Conservation (phyloP, 2,113 vertebrate species). For the Leucoraja erinaceus region DNA sequence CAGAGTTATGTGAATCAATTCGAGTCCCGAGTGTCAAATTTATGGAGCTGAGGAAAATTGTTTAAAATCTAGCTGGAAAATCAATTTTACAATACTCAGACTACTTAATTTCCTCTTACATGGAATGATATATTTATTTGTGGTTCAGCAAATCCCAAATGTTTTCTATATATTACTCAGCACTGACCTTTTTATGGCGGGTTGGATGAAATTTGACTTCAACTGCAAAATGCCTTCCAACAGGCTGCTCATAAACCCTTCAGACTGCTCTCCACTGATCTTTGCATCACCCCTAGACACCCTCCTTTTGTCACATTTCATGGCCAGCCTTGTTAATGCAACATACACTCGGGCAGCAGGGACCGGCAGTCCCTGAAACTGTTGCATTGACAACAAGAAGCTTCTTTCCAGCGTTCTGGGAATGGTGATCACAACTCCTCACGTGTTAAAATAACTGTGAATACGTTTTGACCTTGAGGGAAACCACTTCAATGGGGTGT, state of each 20-base stretch:
- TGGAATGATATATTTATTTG: neutral
- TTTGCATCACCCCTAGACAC: neutral
- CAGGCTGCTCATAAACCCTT: neutral
- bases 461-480: too few relatives aligned
- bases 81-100: neutral
- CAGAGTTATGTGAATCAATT: neutral
- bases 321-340: neutral
- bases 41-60: neutral
- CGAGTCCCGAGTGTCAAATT: neutral
- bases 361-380: neutral
- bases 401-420: too few relatives aligned
- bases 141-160: neutral
- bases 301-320: neutral
- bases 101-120: neutral
- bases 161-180: neutral
- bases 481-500: too few relatives aligned
- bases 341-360: neutral
- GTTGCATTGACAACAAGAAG: neutral
- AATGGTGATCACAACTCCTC: too few relatives aligned
- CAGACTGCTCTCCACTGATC: neutral
- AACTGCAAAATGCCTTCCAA: neutral
- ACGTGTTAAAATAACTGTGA: too few relatives aligned
- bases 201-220: slow-evolving; percentile 9
- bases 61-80: neutral
- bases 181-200: neutral